Evolutionary conservation across 2,888 invertebrate genomes (phyloP).

Genomic region (Anarsia innoxiella): DNA sequence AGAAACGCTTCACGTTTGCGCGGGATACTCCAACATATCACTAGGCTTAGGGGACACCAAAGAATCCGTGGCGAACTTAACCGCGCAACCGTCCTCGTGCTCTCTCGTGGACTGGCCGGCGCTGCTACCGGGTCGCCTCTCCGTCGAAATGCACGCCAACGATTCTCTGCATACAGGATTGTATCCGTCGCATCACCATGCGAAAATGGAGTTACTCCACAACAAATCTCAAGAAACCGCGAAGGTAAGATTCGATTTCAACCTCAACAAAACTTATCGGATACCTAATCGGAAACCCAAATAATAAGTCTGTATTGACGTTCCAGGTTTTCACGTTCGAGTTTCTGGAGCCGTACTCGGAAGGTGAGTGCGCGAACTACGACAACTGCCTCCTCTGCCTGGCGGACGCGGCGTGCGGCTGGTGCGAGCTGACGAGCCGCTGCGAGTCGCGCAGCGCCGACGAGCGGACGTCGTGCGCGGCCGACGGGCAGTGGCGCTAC

Average conservation of each 20-base stretch:
- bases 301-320: no score
- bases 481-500: constrained; percentile 82
- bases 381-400: constrained; percentile 91
- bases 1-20: constrained; percentile 84
- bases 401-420: constrained; percentile 91
- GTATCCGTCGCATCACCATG: constrained; percentile 80
- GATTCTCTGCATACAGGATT: constrained; percentile 73
- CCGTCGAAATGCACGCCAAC: constrained; percentile 81
- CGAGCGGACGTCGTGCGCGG: constrained; percentile 77
- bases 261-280: no score
- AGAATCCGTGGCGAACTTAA: constrained; percentile 77
- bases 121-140: constrained; percentile 77
- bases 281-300: no score
- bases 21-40: constrained; percentile 84
- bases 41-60: constrained; percentile 70
- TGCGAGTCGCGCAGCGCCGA: constrained; percentile 82
- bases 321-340: constrained; percentile 86
- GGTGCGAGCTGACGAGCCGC: constrained; percentile 87
- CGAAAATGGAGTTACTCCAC: constrained; percentile 89
- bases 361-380: constrained; percentile 84
- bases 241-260: constrained; percentile 77
- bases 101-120: constrained; percentile 80
- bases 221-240: constrained; percentile 82
- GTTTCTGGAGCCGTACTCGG: constrained; percentile 90
- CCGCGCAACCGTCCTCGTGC: constrained; percentile 82